Base-by-base conservation (phyloP, 2,113 vertebrate genomes). In the Amblyornis subalaris region DNA sequence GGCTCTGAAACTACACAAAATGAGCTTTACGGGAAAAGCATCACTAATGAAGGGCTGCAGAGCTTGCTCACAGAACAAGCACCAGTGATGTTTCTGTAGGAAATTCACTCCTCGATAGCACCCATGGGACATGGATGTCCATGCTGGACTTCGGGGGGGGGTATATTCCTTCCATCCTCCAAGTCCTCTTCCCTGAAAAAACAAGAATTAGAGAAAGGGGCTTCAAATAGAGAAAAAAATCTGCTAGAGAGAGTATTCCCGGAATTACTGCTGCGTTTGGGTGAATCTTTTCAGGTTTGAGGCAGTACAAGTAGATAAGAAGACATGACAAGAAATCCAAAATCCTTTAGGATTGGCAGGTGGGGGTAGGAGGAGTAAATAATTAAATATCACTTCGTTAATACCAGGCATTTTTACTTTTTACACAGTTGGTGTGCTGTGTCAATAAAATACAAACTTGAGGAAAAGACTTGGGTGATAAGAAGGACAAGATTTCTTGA, bases 31-130 rank as follows among this genome's bases (percentile, higher is more conserved):
- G 4, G n/a, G 51, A 44, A 58, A 60, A 80, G 65, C 3, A 0
- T 26, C 42, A n/a, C 47, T 62, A n/a, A 31, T 0, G 6, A 86
- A 76, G n/a, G 6, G 8, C 40, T 51, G 5, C 36, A 70, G 64
- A 83, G 7, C 24, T 89, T 0, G 0, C 28, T 53, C n/a, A 22
- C 60, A 42, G 24, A 76, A 53, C 0, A 4, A 84, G 36, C 25
- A 48, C 20, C n/a, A 25, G 42, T 7, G 42, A 57, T 16, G 6
- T 31, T 62, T 65, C 70, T 29, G 14, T 12, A 18, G 23, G 48
- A 74, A 42, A 40, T 38, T 65, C 2, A 1, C 4, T 42, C 29
- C n/a, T 48, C 26, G 9, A 31, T 16, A 69, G 6, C 33, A 77
- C 12, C 16, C 16, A 7, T 3, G 20, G 45, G 23, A 36, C 38